These are phyloP conservation scores for Lacerta agilis DNA, from an alignment of 2,797 vertebrate species.

Conservation along the genomic window DNA sequence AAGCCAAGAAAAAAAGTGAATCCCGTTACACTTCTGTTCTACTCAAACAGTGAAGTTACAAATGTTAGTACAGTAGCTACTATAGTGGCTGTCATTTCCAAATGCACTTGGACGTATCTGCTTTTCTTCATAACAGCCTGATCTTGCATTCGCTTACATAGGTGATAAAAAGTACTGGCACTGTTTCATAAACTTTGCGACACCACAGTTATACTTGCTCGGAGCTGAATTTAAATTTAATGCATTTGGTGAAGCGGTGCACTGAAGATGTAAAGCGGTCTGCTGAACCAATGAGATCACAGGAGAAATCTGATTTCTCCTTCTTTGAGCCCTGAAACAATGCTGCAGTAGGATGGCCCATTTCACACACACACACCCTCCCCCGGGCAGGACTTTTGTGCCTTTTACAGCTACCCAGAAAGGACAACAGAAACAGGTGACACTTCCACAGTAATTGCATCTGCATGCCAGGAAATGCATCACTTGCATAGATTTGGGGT, in stretches of 20 bases:
- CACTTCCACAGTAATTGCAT: neutral
- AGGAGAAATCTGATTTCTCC: neutral
- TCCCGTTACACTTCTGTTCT: slow-evolving; percentile 12
- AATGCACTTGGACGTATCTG: neutral
- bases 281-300: neutral
- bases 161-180: neutral
- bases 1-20: slow-evolving; percentile 60
- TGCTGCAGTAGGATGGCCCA: neutral
- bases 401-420: neutral
- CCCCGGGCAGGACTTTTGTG: neutral
- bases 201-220: neutral
- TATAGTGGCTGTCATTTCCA: neutral
- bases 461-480: neutral
- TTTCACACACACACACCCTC: no score
- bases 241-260: neutral
- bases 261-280: neutral
- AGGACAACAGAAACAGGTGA: neutral
- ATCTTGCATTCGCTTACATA: neutral
- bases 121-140: neutral
- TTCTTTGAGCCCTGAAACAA: neutral
- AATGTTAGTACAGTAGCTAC: neutral
- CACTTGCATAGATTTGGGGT: neutral
- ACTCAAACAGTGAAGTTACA: slow-evolving; percentile 49
- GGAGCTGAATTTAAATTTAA: neutral
- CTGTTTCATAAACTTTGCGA: neutral